These are phyloP conservation scores for Meles meles DNA, from an alignment of 2,113 vertebrate genomes.

Conservation along the genomic window DNA sequence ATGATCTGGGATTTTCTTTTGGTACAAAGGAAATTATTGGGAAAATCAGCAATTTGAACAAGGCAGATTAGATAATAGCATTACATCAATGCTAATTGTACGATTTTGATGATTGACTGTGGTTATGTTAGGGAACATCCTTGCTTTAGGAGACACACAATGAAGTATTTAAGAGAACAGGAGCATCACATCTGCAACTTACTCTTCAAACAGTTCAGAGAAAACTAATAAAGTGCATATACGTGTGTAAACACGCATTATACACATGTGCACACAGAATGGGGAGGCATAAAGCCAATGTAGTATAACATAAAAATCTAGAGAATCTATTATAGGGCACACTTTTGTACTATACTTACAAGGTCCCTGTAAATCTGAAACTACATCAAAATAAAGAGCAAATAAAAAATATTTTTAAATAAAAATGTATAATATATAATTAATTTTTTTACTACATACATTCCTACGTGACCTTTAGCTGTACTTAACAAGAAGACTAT, in stretches of 20 bases:
- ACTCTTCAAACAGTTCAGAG: conserved; percentile 15
- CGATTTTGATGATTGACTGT: not conserved
- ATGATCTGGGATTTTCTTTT: not conserved
- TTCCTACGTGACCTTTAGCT: not conserved
- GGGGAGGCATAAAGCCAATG: not conserved
- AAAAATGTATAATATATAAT: not conserved
- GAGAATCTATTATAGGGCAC: not conserved
- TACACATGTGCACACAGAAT: not conserved
- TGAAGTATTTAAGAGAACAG: not conserved
- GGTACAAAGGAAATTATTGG: not conserved
- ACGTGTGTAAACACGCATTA: not conserved
- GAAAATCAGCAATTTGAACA: conserved; percentile 16
- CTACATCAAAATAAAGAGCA: not conserved
- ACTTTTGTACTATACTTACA: not conserved
- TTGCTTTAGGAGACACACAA: not conserved
- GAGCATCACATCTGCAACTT: not conserved
- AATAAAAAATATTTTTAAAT: not conserved
- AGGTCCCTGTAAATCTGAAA: not conserved
- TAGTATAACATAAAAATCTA: not conserved
- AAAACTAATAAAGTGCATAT: not conserved
- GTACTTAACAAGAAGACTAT: not conserved
- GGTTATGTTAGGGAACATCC: not conserved
- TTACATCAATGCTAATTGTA: not conserved
- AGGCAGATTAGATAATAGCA: not conserved
- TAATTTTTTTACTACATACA: not conserved